Percentiles rank a stretch among this genome's conserved stretches.
These are phyloP conservation scores for Tamias sibiricus DNA, from an alignment of 2,113 vertebrate genomes.

Conservation along the genomic window DNA sequence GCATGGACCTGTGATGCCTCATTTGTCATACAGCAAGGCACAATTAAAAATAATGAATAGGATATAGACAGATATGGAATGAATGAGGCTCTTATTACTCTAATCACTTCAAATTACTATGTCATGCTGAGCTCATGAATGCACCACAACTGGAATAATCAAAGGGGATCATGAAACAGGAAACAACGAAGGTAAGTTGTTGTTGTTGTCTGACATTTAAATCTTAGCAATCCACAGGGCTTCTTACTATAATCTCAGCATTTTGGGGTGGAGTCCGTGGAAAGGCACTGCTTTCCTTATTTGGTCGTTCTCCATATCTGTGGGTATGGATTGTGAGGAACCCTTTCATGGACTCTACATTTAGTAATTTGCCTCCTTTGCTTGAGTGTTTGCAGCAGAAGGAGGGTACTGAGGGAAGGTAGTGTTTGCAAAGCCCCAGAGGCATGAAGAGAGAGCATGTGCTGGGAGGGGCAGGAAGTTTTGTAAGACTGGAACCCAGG, in stretches of 20 bases:
- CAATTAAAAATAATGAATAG: conserved; percentile 11
- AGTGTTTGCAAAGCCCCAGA: neutral
- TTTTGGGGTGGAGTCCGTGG: neutral
- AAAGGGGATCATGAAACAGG: neutral
- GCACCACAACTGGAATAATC: neutral
- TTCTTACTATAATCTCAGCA: neutral
- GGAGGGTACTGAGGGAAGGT: neutral
- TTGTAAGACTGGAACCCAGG: neutral
- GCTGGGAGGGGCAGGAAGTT: neutral
- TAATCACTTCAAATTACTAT: conserved; percentile 12
- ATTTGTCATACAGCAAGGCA: neutral
- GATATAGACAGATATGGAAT: neutral
- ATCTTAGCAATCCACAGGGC: neutral
- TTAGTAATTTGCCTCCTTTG: neutral
- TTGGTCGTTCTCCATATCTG: neutral
- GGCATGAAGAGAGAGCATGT: neutral
- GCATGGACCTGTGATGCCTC: neutral
- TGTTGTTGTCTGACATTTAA: neutral
- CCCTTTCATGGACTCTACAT: neutral
- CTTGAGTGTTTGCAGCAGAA: neutral
- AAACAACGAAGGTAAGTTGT: neutral
- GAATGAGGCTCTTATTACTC: conserved; percentile 21
- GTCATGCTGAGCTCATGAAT: neutral
- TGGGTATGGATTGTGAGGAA: neutral
- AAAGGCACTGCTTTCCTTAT: neutral